Evolutionary conservation across 2,113 vertebrate species (phyloP), one percentile per base, ranked within the genome.

Genomic region (Burhinus bistriatus): DNA sequence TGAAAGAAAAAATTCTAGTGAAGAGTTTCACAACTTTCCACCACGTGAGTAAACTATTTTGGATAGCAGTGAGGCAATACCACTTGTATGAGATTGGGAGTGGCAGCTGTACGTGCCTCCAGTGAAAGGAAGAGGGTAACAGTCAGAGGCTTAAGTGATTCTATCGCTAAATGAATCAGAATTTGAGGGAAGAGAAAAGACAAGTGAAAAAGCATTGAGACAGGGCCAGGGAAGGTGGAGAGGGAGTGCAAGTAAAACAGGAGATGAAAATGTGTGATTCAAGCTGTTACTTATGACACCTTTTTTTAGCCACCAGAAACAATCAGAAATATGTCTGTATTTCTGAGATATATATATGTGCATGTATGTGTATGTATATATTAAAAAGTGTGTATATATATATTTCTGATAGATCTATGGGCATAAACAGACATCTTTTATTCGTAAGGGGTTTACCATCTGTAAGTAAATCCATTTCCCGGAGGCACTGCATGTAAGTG

Each of bases 11-110:
- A 66, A 32, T 9, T 36, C 75, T 87, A 81, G 87, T 87, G 64
- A 30, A 92, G 49, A 71, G 51, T 97, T 95, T 92, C 94, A 95
- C 80, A 96, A 87, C 93, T 96, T 95, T 95, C 86, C 30, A 84
- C 65, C 90, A 83, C 11, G 15, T 91, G 94, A 95, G 66, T 71
- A 64, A 96, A 91, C 55, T 92, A 76, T 90, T 97, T 92, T 91
- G 83, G 70, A 90, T 40, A 61, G 57, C 17, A 38, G 59, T 96
- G 94, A 97, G 79, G 92, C 88, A 98, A 96, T 79, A 80, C 57
- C 81, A 11, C 72, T 83, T 61, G 22, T 55, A 36, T 36, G 79
- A 92, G 47, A 49, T 8, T 57, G 84, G 94, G 87, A 95, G 94
- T 61, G 66, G 91, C 17, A 1, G 79, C 69, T 76, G 34, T 95